phyloP scores from a whole-genome alignment of 1,140 invertebrate species.

The Antheraea mylitta region DNA sequence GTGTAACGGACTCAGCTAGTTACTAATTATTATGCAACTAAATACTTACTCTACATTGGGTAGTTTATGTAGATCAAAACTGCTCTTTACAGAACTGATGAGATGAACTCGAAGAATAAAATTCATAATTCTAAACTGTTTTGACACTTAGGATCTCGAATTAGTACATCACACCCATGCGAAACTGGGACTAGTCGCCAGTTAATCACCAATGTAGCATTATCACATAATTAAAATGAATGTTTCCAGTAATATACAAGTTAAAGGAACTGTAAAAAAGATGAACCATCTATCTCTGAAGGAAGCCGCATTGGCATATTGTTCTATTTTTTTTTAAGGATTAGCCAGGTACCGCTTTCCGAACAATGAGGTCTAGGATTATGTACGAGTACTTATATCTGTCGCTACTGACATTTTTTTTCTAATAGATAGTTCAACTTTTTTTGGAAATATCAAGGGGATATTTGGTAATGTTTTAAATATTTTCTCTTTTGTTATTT shows the following conservation, averaged over 20 bases:
- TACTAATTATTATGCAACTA: too few species aligned
- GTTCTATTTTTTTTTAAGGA: conserved; percentile 37
- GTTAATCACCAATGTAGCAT: background rate
- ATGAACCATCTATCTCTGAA: conserved; percentile 25
- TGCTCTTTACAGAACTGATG: too few species aligned
- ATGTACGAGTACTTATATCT: conserved; percentile 22
- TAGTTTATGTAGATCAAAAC: too few species aligned
- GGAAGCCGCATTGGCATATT: conserved; percentile 21
- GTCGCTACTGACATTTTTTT: conserved; percentile 23
- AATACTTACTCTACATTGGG: too few species aligned
- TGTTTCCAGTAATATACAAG: conserved; percentile 26
- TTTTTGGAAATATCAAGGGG: too few species aligned
- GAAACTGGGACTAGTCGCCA: too few species aligned
- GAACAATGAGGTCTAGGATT: conserved; percentile 41
- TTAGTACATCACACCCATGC: background rate
- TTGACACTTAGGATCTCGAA: too few species aligned
- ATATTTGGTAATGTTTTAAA: too few species aligned
- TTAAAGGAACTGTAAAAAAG: conserved; percentile 21
- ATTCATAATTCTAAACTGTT: too few species aligned
- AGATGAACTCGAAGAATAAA: too few species aligned
- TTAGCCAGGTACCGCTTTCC: conserved; percentile 47
- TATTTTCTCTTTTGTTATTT: background rate
- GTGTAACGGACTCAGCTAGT: too few species aligned
- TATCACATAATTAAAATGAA: background rate
- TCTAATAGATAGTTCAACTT: background rate